Base-by-base conservation (phyloP, 2,113 vertebrate genomes). In the Anas platyrhynchos region DNA sequence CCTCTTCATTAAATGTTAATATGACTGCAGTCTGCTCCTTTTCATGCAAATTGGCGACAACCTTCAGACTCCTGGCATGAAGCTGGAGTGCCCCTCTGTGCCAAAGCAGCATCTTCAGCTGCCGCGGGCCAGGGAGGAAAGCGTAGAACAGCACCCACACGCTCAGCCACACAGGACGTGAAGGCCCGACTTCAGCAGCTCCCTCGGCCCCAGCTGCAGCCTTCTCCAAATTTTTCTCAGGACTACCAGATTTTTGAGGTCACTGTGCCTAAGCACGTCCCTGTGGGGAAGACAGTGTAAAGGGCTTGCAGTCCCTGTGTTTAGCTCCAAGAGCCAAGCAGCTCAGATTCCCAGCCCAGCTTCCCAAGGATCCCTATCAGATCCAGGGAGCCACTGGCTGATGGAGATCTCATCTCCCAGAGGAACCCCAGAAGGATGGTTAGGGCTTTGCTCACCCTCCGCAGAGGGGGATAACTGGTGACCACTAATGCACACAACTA, bases 1-100 rank as follows among this genome's bases (percentile, higher is more conserved):
- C 50, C 62, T 91, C 91, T 66, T 92, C 83, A 89, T 91, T 86
- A 92, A 96, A 93, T 12, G 59, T 95, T 95, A 89, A 88, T 73
- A 32, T 7, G 46, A 93, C 93, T 91, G 92, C 91, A 92, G 71
- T 76, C 74, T 93, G 77, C 62, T 84, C 66, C 77, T 79, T 72
- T 65, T 38, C 71, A 90, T 91, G 83, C 80, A 93, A 93, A 93
- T 43, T 61, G 65, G 48, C 1, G 3, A 61, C 86, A 93, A 91
- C 62, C 69, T 90, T 75, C 80, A 95, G 91, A 59, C 31, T 86
- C 58, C 48, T 52, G 67, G 58, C 16, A 36, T 4, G 27, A 92
- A 38, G 38, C 77, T 84, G 31, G 76, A 76, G 66, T 66, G 71
- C 2, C 15, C 27, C 63, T 80, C n/a, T 43, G 66, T 66, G 77